Base-by-base conservation (phyloP, 1,140 invertebrate species). In the Aphelenchoides besseyi region DNA sequence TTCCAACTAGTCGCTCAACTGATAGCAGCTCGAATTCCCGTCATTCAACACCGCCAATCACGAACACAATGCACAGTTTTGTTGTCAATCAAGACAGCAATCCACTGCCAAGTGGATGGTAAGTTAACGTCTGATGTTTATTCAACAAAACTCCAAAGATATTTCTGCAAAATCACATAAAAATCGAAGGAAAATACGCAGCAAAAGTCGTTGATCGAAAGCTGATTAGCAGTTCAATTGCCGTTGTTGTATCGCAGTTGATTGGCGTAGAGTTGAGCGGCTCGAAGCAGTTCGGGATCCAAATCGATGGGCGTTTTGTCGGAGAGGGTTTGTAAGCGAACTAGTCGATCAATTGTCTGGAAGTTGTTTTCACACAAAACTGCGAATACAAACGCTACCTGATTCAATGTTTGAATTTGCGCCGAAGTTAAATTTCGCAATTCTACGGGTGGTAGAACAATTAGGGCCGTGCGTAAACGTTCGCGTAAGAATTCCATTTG, bases 51-150 rank as follows among this genome's bases (percentile, higher is more conserved):
- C 67, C 61, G n/a, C 18, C 23, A n/a, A n/a, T 69, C 67, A 71
- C 64, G 2, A 69, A 26, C 61, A 71, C 69, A 23, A 74, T 23
- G 33, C 70, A 72, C 52, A 61, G 37, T 59, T 23, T 72, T 28
- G 70, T 73, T 35, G 70, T 73, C 54, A 73, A 73, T 63, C 28
- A 32, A 48, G 70, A 72, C 29, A 54, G 54, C 23, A 30, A 72
- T n/a, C 71, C 71, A 23, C 37, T 72, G 36, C 70, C 70, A 2
- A 71, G 55, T 26, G 55, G 48, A 8, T 72, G 70, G 70, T 72
- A 61, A 74, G 70, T 61, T 59, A 8, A 33, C 12, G 5, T 41
- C 5, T 5, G 5, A 41, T n/a, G n/a, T n/a, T n/a, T 23, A 48
- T 48, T 48, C 41, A 48, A 48, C 41, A 48, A 48, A 48, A 48